Base-by-base conservation (phyloP, 2,797 vertebrate genomes). In the Microchirus variegatus region DNA sequence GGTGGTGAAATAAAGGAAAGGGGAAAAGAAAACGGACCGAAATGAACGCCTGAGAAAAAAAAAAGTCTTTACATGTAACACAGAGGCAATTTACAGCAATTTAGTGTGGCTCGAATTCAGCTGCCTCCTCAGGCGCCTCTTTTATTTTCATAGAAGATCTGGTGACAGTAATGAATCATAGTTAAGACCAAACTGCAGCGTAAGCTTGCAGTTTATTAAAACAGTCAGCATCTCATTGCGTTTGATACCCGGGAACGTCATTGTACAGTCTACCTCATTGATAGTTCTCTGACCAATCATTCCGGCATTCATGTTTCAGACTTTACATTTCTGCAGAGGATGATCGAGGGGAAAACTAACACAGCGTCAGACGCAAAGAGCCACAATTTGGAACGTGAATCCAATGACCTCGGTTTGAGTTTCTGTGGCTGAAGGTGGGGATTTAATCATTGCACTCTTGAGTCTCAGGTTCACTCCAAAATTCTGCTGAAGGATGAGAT, bases 151-250 rank as follows among this genome's bases (percentile, higher is more conserved):
- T 90, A 87, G 76, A 84, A 57, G 81, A 91, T 84, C 73, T 81
- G 58, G 89, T 82, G 89, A 90, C 87, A 76, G 83, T 92, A 94
- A 93, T 93, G 91, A 92, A 93, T 93, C 91, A 92, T 87, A 90
- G 91, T 93, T 93, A 91, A 87, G 87, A 71, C 58, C 70, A 77
- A 81, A 83, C 86, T 90, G 90, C 90, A 83, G 87, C 56, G 90
- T 87, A 89, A 90, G 90, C 90, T 79, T 17, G 61, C 71, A 79
- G 81, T 92, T 92, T 93, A 91, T 91, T 91, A 91, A 92, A 90
- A 89, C 76, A 88, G 89, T 87, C 90, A 88, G 89, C 77, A 84
- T 78, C 88, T 90, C 89, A 83, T 90, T 91, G 87, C 86, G 78
- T 92, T 82, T 87, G 83, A 92, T 91, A 78, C 82, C 81, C 52